Evolutionary conservation across 1,140 invertebrate species (phyloP), one percentile per base, ranked within the genome.

Genomic region (Caenorhabditis briggsae): DNA sequence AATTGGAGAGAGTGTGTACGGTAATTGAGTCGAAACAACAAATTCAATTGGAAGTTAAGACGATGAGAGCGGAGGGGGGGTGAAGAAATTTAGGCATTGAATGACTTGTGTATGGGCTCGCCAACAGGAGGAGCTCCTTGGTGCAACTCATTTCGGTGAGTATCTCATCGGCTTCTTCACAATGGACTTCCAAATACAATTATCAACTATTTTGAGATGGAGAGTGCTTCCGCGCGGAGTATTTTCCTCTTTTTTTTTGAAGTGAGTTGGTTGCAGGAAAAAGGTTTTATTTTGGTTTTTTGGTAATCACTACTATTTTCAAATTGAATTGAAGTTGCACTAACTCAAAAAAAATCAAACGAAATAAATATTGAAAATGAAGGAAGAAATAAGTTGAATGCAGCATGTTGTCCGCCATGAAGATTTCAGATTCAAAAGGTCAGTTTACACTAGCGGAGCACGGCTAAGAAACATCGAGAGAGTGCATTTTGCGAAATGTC

Each of bases 141-240:
- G 46, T 78, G 70, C 70, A 78, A 78, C 70, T 78, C 70, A 78
- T 78, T 78, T 78, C 70, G 43, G 70, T 78, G 70, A 78, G 70
- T 78, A 78, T 78, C 70, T 78, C 70, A 78, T 78, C 70, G 46
- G 70, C 70, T 50, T 53, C 70, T 48, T n/a, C 70, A 78, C 70
- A 78, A 78, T 78, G 70, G 70, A 78, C 70, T 78, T 78, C 70
- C 70, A 78, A 78, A 78, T 50, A 78, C 70, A 78, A 78, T 78
- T 78, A 78, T 78, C 70, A 78, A 78, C 70, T 78, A 78, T 78
- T 78, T 78, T 78, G 70, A 78, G 70, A 78, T 78, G 70, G 70
- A 23, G 70, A 78, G 70, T 78, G 70, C 70, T 78, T 50, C 70
- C 70, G 70, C 70, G 70, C 46, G 70, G 70, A 20, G 46, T 53